Percentiles rank a stretch among this genome's conserved stretches.
These are phyloP conservation scores for Serripes groenlandicus DNA, from an alignment of 2,888 invertebrate species.

Conservation along the genomic window DNA sequence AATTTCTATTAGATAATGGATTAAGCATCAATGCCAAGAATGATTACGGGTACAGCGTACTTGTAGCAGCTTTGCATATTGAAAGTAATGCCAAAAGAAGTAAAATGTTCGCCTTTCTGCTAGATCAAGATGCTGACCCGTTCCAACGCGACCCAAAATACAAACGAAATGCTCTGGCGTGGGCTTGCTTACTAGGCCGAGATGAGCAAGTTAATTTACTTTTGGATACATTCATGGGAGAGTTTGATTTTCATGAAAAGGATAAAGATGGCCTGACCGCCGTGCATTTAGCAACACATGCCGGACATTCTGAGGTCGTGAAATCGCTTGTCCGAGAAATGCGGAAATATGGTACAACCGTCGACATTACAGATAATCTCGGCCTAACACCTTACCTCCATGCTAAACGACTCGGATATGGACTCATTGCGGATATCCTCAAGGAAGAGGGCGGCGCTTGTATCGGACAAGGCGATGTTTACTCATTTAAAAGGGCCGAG, in stretches of 20 bases:
- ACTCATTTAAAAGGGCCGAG: conserved; percentile 73
- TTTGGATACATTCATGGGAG: conserved; percentile 76
- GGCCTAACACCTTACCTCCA: conserved; percentile 83
- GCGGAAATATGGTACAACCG: conserved; percentile 76
- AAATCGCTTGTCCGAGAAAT: conserved; percentile 72
- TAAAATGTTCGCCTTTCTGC: conserved; percentile 78
- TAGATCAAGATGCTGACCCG: conserved; percentile 76
- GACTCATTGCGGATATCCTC: conserved; percentile 75
- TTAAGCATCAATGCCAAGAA: conserved; percentile 73
- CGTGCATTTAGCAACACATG: conserved; percentile 80
- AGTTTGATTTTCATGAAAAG: conserved; percentile 77
- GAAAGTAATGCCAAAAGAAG: conserved; percentile 72
- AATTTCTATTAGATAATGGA: conserved; percentile 76
- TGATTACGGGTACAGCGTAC: conserved; percentile 78
- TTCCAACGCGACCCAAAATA: conserved; percentile 69
- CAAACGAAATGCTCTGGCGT: conserved; percentile 75
- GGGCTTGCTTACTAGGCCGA: conserved; percentile 78
- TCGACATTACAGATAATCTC: conserved; percentile 81
- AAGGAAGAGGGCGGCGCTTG: conserved; percentile 74
- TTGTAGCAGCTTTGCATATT: conserved; percentile 80
- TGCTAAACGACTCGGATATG: conserved; percentile 79
- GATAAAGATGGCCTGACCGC: conserved; percentile 81
- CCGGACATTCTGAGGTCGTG: conserved; percentile 74
- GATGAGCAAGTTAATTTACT: conserved; percentile 71
- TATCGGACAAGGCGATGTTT: conserved; percentile 72